Percentiles rank a stretch among this genome's conserved stretches.
Evolutionary conservation across 2,797 vertebrate genomes (phyloP).

Genomic region (Mormyrus proboscirostris): DNA sequence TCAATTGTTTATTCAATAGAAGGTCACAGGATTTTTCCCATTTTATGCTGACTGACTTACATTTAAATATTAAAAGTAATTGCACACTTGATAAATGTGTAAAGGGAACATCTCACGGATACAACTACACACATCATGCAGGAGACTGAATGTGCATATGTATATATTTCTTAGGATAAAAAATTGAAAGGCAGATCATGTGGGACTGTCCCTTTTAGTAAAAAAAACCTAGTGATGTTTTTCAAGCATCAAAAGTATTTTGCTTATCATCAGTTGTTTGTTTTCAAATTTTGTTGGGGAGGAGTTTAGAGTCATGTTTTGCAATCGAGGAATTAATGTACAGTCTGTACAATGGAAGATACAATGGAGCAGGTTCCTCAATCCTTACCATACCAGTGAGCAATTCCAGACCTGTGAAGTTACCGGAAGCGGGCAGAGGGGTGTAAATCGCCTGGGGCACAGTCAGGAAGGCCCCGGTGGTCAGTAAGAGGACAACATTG

Average conservation of each 20-base stretch:
- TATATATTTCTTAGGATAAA: neutral
- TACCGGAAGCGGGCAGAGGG: accelerated
- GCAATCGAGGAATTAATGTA: neutral
- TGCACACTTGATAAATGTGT: neutral
- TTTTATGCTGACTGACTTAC: neutral
- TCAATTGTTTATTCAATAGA: neutral
- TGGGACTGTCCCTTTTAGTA: neutral
- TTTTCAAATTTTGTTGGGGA: neutral
- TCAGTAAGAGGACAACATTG: conserved; percentile 63
- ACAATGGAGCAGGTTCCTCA: neutral
- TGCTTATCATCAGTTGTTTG: neutral
- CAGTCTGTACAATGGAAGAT: neutral
- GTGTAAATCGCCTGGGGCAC: conserved; percentile 61
- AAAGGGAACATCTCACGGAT: neutral
- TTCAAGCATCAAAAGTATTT: neutral
- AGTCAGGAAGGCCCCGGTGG: conserved; percentile 65
- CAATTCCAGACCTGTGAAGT: conserved; percentile 59
- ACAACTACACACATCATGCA: neutral
- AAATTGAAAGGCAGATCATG: neutral
- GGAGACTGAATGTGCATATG: neutral
- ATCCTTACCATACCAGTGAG: conserved; percentile 73
- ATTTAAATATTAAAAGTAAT: neutral
- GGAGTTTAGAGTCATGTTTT: neutral
- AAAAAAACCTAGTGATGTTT: neutral
- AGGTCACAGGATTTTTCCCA: neutral